Conservation (phyloP, 2,113 vertebrate species). For the Spheniscus mendiculus region DNA sequence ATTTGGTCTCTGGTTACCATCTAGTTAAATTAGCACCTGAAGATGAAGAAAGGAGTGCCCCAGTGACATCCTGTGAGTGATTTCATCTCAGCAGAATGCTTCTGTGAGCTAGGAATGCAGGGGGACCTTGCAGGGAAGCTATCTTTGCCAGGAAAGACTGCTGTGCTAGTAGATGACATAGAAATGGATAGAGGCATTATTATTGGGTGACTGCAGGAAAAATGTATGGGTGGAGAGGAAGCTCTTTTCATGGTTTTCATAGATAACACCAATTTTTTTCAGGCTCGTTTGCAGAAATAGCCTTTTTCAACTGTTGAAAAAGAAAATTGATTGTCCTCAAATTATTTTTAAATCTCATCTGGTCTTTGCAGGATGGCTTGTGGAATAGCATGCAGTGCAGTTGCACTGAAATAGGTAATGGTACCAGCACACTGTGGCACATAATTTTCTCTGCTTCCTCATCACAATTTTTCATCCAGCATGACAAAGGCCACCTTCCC, state of each 20-base stretch:
- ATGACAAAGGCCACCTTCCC: not conserved
- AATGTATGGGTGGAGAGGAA: not conserved
- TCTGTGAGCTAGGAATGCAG: not conserved
- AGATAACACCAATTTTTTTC: not conserved
- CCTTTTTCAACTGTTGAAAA: not conserved
- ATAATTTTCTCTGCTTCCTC: not conserved
- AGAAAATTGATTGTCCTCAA: not conserved
- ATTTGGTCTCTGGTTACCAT: not conserved
- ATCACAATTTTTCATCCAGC: not conserved
- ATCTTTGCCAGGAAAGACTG: not conserved
- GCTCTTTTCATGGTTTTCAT: not conserved
- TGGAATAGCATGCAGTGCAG: not conserved
- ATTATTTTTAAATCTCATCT: not conserved
- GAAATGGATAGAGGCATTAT: not conserved
- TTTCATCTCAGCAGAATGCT: slow-evolving; percentile 34
- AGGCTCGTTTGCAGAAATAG: not conserved
- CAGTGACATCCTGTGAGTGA: slow-evolving; percentile 17
- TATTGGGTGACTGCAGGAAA: not conserved
- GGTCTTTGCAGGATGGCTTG: not conserved
- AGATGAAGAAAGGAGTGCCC: not conserved
- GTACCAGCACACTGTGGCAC: not conserved
- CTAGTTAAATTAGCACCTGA: not conserved
- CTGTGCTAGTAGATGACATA: not conserved
- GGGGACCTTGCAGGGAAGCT: not conserved
- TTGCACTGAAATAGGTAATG: not conserved